These are phyloP conservation scores for Drosophila anomalata DNA, from an alignment of 2,888 invertebrate species.

Conservation along the genomic window DNA sequence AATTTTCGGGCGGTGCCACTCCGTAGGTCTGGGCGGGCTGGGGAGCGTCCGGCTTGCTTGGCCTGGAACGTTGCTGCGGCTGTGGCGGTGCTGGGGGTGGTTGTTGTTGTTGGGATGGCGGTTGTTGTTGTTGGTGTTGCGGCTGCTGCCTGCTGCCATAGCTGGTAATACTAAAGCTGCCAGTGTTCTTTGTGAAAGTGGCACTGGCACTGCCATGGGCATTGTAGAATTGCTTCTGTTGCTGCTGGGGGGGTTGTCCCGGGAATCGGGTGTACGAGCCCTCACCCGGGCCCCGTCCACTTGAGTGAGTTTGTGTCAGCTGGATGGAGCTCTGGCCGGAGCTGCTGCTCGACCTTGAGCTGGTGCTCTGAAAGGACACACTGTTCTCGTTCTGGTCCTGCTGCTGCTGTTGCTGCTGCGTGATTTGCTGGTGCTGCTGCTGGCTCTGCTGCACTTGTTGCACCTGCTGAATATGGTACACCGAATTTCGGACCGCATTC, in stretches of 20 bases:
- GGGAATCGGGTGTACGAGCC: constrained; percentile 77
- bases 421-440: constrained; percentile 57
- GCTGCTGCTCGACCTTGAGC: constrained; percentile 47
- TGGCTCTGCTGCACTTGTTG: constrained; percentile 73
- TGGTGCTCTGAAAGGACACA: constrained; percentile 69
- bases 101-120: constrained; percentile 40
- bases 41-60: constrained; percentile 55
- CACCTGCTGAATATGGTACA: constrained; percentile 73
- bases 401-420: constrained; percentile 52
- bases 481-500: constrained; percentile 64
- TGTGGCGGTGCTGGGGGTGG: constrained; percentile 42
- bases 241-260: constrained; percentile 45
- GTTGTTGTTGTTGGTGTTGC: constrained; percentile 26
- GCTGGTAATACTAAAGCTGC: constrained; percentile 72
- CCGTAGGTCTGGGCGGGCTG: constrained; percentile 65
- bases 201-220: constrained; percentile 70
- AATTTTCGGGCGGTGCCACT: constrained; percentile 69
- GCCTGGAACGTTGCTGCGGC: constrained; percentile 48
- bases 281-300: constrained; percentile 75
- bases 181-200: constrained; percentile 67
- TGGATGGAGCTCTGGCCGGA: constrained; percentile 53
- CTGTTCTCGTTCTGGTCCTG: constrained; percentile 68
- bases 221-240: constrained; percentile 76
- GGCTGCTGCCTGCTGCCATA: constrained; percentile 66
- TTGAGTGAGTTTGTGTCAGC: constrained; percentile 55